Base-by-base conservation (phyloP, 1,140 invertebrate genomes). In the Cecropterus lyciades region DNA sequence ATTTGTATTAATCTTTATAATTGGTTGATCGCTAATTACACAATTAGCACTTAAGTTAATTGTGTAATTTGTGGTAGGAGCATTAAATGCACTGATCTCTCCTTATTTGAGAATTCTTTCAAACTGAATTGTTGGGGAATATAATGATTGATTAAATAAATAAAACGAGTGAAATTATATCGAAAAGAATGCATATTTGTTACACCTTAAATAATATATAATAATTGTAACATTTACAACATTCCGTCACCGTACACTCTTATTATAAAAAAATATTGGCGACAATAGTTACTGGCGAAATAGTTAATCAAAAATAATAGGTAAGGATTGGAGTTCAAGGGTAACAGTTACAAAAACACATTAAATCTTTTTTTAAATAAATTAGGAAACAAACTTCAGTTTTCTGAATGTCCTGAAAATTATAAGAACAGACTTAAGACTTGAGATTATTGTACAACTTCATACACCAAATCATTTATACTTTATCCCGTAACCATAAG, bases 171-270 rank as follows among this genome's bases (percentile, higher is more conserved):
- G 55, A 67, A 33, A 7, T 24, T 46, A 60, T 43, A 60, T 70
- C 68, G 59, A 78, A 84, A 88, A 85, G 80, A 82, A 83, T 84
- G 81, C 79, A 85, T 80, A 81, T 87, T 84, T 88, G 85, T 87
- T 89, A 79, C 65, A 79, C 79, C 82, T 85, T 83, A 85, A 83
- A 84, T 84, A 89, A 89, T n/a, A 87, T 85, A 86, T 56, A 80
- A 73, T 79, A 74, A 82, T 77, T 40, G 37, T 37, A 77, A 79
- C 76, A 80, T 84, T 82, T 82, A 85, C 76, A 85, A 83, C 83
- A 79, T 73, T 82, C 86, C 82, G 53, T 77, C 79, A 87, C 83
- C 83, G 66, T 69, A 64, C 70, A 59, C 69, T 66, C 48, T 66
- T 63, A 62, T 59, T 70, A 70, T 65, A 62, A 72, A 72, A 71